Evolutionary conservation across 2,888 invertebrate species (phyloP), one percentile per base, ranked within the genome.

Genomic region (Drosophila bunnanda): DNA sequence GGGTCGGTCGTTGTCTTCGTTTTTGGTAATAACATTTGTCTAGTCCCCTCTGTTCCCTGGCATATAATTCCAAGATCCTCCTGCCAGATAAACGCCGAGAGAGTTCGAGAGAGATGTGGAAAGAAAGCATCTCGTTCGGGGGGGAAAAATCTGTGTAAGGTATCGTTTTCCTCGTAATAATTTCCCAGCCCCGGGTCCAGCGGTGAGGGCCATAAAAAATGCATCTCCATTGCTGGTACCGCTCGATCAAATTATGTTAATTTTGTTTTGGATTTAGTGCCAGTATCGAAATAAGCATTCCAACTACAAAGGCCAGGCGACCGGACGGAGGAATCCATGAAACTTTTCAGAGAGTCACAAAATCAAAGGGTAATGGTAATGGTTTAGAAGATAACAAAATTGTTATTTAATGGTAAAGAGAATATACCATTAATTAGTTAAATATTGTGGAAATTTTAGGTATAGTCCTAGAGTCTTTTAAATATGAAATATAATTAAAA

Each of bases 231-330:
- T 88, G 78, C 76, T 82, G 85, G 43, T 76, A 79, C 75, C 85
- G 85, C 78, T 89, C 87, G 79, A 89, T 89, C 89, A 89, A 89
- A 86, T 89, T 89, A 89, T 89, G 89, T 89, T 81, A 89, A 89
- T 89, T 67, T 83, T 52, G 15, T 20, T 13, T 50, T 22, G 76
- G 56, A 57, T 71, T 77, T 75, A 77, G 64, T 77, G 66, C 64
- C 58, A 85, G 88, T 82, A 85, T 85, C 80, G 44, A 82, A 79
- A 78, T 79, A 84, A 84, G 77, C 79, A 67, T 78, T 67, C 71
- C 79, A 76, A 38, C 76, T 53, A 53, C 77, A 74, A 68, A 59
- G 67, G 52, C 43, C 48, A 52, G 39, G 74, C 67, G 34, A n/a
- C 46, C n/a, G 20, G 30, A 13, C n/a, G 15, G 10, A 15, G 44